Conservation (phyloP, 2,797 vertebrate species). For the Phalanger gymnotis region DNA sequence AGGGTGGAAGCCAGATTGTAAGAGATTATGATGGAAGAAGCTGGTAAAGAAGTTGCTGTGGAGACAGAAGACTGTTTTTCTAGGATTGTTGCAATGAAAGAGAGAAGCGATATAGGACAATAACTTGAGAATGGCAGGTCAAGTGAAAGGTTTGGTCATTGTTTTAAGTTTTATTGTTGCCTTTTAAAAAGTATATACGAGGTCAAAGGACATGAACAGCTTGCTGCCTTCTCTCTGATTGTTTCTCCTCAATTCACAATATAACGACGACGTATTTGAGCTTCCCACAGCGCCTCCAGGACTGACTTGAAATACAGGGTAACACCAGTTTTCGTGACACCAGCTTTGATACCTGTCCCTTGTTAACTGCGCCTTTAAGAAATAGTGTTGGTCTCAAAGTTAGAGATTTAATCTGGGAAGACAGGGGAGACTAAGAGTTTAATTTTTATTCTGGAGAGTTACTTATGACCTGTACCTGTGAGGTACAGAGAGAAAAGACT, state of each 20-base stretch:
- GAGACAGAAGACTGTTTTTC: background rate
- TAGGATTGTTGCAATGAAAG: background rate
- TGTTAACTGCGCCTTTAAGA: background rate
- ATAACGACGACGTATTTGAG: background rate
- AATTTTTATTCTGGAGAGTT: background rate
- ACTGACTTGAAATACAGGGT: background rate
- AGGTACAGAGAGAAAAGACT: background rate
- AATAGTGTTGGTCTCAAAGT: background rate
- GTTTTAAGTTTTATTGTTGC: background rate
- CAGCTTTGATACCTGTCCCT: background rate
- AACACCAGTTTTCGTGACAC: background rate
- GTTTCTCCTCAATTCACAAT: background rate
- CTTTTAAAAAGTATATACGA: background rate
- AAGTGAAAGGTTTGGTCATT: background rate
- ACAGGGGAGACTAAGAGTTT: background rate
- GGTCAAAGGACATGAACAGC: background rate
- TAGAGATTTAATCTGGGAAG: background rate
- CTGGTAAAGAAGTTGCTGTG: too few relatives aligned
- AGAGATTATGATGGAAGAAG: background rate
- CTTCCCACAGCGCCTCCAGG: background rate
- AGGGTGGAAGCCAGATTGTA: background rate
- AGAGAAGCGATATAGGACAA: background rate
- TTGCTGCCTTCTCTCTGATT: background rate
- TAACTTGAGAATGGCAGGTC: background rate
- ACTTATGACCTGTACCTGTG: background rate